Base-by-base conservation (phyloP, 1,140 invertebrate genomes). In the Anoplolepis gracilipes region DNA sequence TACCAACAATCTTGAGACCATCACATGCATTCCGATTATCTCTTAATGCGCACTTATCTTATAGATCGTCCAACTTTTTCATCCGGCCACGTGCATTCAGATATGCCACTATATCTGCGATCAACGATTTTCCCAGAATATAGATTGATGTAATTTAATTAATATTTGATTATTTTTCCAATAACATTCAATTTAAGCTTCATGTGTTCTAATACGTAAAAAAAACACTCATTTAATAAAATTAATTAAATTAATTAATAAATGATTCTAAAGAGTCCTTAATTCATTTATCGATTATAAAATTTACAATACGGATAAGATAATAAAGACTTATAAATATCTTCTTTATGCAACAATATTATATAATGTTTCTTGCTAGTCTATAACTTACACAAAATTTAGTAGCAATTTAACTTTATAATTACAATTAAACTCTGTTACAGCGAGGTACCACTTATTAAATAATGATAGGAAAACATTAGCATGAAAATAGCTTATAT, bases 21-120 rank as follows among this genome's bases (percentile, higher is more conserved):
- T 49, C 77, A 30, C 22, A 76, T 59, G 76, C 76, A 82, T 86
- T 84, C 64, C 72, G 78, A 88, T 90, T 86, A 88, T 90, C 87
- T 78, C 84, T 87, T 87, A 86, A 87, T 70, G 77, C 85, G 39
- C 49, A 25, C 36, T 76, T 88, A 85, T 81, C 76, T 88, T 70
- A n/a, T n/a, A 85, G 69, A 88, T 81, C 69, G 69, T 67, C 73
- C 19, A 42, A 19, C 36, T 46, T 82, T 73, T 82, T 82, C 36
- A 59, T 16, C 11, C 49, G 5, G 5, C 13, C 25, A 42, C 1
- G 57, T 39, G 30, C 11, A 55, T 13, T 7, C 22, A 25, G 11
- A 0, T 59, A 25, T 1, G 30, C n/a, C 19, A 13, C 28, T 19
- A 11, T 57, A 46, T 28, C 11, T 28, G 8, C 33, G 61, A 22